phyloP scores from a whole-genome alignment of 2,888 invertebrate species.

The Eupelmus urozonus region DNA sequence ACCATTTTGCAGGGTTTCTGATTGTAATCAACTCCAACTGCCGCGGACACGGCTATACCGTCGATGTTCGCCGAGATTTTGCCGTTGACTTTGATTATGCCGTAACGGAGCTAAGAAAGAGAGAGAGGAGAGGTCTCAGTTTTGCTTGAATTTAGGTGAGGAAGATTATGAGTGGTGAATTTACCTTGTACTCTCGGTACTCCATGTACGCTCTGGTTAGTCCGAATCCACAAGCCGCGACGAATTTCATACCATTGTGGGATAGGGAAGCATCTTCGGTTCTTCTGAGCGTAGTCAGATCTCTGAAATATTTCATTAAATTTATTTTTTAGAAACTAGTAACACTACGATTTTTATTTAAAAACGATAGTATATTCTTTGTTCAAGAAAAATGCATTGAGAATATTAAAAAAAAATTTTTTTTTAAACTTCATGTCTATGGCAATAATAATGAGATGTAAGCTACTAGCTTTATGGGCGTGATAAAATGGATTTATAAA shows the following conservation, averaged over 20 bases:
- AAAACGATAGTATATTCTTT: not conserved
- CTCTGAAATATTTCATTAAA: constrained; percentile 61
- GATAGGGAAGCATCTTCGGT: constrained; percentile 60
- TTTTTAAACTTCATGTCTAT: no score
- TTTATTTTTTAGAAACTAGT: not conserved
- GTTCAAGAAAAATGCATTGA: no score
- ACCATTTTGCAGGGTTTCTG: constrained; percentile 58
- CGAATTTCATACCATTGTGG: constrained; percentile 58
- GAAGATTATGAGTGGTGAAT: no score
- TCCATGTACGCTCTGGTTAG: constrained; percentile 58
- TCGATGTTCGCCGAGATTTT: constrained; percentile 58
- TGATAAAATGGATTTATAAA: no score
- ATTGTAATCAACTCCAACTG: constrained; percentile 60
- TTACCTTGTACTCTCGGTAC: constrained; percentile 63
- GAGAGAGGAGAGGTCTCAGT: not conserved
- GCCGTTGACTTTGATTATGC: constrained; percentile 60
- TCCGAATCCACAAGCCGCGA: constrained; percentile 62
- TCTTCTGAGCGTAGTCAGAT: constrained; percentile 63
- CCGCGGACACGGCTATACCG: constrained; percentile 58
- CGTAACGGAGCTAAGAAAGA: constrained; percentile 59
- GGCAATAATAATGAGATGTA: no score
- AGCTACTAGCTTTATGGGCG: no score
- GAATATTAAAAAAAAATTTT: no score
- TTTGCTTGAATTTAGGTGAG: not conserved
- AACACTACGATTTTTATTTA: not conserved